A percentile compares a stretch with the other conserved stretches of the same genome.
phyloP scores from a whole-genome alignment of 2,113 vertebrate species.

The Baryphthengus martii region DNA sequence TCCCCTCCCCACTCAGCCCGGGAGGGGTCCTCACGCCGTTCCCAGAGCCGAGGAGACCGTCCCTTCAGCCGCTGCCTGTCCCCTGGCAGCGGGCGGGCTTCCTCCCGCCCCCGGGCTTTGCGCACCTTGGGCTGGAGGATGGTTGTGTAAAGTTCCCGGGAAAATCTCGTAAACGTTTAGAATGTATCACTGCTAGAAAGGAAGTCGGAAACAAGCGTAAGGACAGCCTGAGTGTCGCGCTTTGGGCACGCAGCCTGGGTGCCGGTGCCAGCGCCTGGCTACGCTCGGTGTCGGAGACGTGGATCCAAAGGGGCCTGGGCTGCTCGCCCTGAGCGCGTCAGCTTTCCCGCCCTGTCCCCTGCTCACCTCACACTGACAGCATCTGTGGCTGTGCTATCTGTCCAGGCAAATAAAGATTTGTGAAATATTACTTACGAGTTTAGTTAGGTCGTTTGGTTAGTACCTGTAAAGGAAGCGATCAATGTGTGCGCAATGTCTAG shows the following conservation, averaged over 20 bases:
- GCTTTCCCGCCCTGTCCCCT: rapidly evolving
- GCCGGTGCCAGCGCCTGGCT: neutral
- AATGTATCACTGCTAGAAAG: neutral
- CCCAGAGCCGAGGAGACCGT: neutral
- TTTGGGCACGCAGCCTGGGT: rapidly evolving
- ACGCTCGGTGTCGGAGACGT: rapidly evolving
- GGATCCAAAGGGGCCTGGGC: rapidly evolving
- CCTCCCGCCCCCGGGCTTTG: rapidly evolving
- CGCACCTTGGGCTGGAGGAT: rapidly evolving
- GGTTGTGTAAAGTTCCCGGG: neutral
- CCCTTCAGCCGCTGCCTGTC: neutral
- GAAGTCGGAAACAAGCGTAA: neutral
- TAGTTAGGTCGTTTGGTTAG: too few species aligned
- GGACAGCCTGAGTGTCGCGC: neutral
- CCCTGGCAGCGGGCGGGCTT: neutral
- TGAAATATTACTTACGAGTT: too few species aligned
- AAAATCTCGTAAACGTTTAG: neutral
- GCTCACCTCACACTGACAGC: rapidly evolving
- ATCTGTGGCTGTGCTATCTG: neutral
- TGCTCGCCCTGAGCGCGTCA: neutral
- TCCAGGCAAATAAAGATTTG: too few species aligned
- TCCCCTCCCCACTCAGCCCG: neutral
- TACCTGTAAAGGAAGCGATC: too few species aligned
- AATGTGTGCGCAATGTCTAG: too few species aligned
- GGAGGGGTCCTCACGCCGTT: neutral